phyloP scores from a whole-genome alignment of 2,113 vertebrate species.

The Catharus bicknelli region DNA sequence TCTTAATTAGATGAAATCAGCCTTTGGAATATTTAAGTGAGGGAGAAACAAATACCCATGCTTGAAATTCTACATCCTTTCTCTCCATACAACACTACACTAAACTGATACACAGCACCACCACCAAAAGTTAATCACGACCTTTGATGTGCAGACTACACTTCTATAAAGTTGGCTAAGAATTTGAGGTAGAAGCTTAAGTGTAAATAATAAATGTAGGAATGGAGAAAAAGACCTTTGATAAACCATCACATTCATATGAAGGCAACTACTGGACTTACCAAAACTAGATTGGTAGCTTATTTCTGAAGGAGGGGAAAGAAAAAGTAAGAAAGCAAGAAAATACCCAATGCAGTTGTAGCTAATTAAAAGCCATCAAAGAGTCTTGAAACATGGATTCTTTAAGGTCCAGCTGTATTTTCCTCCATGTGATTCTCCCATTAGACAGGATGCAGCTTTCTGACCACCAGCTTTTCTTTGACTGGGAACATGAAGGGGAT shows the following conservation, averaged over 20 bases:
- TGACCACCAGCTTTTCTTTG: not conserved
- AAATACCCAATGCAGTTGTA: not conserved
- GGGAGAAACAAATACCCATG: not conserved
- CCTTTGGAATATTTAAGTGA: not conserved
- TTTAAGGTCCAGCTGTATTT: not conserved
- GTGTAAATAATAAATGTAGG: not conserved
- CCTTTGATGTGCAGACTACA: not conserved
- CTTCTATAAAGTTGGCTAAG: fast-evolving
- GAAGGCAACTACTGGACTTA: not conserved
- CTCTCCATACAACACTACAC: not conserved
- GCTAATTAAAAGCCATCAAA: not conserved
- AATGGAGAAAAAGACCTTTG: not conserved
- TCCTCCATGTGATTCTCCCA: not conserved
- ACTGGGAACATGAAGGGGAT: not conserved
- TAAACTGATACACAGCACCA: not conserved
- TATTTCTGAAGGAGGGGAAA: not conserved
- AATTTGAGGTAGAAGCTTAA: not conserved
- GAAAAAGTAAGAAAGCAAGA: not conserved
- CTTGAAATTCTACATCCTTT: not conserved
- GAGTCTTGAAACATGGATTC: not conserved
- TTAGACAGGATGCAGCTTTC: not conserved
- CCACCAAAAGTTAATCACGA: not conserved
- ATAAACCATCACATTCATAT: not conserved
- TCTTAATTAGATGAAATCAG: not conserved
- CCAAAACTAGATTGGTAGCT: not conserved